Conservation (phyloP, 2,113 vertebrate species). For the Cettia cetti region DNA sequence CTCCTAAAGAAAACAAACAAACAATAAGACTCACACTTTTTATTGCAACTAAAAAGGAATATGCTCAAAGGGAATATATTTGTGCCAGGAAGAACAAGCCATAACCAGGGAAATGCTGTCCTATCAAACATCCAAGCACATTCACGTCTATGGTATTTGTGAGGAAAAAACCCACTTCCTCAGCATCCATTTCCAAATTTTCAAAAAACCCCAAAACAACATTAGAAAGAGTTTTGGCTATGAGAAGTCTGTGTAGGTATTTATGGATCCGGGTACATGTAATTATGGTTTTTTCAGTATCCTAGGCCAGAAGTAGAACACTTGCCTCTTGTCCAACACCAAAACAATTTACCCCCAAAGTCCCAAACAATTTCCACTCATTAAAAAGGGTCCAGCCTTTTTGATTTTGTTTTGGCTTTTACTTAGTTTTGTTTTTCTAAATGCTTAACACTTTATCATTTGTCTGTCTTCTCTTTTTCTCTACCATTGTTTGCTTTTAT, state of each 20-base stretch:
- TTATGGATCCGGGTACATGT: background rate
- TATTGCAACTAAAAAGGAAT: conserved; percentile 41
- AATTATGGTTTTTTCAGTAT: background rate
- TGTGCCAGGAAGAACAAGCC: conserved; percentile 23
- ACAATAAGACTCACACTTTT: conserved; percentile 13
- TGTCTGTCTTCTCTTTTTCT: background rate
- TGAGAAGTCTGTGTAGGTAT: background rate
- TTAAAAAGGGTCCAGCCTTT: background rate
- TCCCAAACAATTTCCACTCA: background rate
- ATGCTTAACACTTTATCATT: background rate
- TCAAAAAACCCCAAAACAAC: background rate
- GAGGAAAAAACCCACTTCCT: background rate
- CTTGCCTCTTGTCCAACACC: background rate
- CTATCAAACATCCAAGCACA: conserved; percentile 22
- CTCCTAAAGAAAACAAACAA: conserved; percentile 48
- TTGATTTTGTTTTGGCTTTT: background rate
- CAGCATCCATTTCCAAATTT: background rate
- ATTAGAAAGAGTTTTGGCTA: background rate
- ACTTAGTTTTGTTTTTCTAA: background rate
- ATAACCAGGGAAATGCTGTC: conserved; percentile 23
- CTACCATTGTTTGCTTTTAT: background rate
- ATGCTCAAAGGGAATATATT: conserved; percentile 52
- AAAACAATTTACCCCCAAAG: background rate
- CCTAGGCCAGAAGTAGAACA: background rate
- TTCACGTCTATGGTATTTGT: background rate